Evolutionary conservation across 2,888 invertebrate genomes (phyloP), one percentile per base, ranked within the genome.

Genomic region (Acronicta psi): DNA sequence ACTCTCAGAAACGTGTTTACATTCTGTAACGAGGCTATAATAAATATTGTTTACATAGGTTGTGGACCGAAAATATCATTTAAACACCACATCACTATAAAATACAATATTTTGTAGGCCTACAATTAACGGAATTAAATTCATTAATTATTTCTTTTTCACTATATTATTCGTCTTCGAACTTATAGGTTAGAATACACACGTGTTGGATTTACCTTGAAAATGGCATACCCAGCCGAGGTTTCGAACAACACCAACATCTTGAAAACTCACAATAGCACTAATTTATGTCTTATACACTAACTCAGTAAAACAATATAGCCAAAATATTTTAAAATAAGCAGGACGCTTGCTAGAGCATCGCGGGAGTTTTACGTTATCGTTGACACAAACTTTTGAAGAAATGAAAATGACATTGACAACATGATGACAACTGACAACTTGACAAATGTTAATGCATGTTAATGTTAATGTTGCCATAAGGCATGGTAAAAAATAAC

Each of bases 231-330:
- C 63, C 99, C 98, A 79, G 98, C 97, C 78, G 99, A 96, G 61
- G 99, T 98, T 94, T 99, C 98, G 86, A 99, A 98, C 69, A 99
- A 91, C 77, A 99, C 97, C 95, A 99, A 96, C 98, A 98, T 98
- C 59, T 85, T 94, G 94, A 34, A 50, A 59, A 59, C 63, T 60
- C 72, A 78, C 60, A 60, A 61, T 37, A 60, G 56, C 72, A 74
- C 63, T 62, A 25, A 17, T 58, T 18, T 9, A 18, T 18, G 31
- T 45, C 1, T 36, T 56, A 23, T 37, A 41, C 60, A 66, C 60
- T 54, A 29, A 54, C 37, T 50, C 9, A 10, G 16, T 50, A 45
- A 14, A 49, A 9, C 8, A 20, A 43, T 31, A 18, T 10, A 13
- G 8, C 41, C 5, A 63, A 55, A 57, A 43, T 41, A 50, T 45